Conservation (phyloP, 2,113 vertebrate species). For the Microcebus murinus region DNA sequence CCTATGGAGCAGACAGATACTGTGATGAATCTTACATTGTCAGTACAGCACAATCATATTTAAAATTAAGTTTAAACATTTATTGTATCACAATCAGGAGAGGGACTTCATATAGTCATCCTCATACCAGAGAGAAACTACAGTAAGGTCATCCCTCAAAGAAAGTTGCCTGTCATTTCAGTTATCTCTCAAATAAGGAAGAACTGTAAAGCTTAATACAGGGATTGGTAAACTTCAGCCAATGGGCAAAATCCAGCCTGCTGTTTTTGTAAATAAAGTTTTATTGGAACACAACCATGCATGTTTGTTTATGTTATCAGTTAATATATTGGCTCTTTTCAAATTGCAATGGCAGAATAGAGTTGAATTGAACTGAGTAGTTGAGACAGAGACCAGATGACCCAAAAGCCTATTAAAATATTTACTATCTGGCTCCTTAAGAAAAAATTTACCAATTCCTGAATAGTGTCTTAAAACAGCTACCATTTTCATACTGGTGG, state of each 20-base stretch:
- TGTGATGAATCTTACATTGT: neutral
- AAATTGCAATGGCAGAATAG: neutral
- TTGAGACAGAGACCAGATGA: neutral
- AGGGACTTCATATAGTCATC: neutral
- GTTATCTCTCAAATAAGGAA: neutral
- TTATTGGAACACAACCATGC: neutral
- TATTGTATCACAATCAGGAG: neutral
- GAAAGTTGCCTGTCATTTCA: neutral
- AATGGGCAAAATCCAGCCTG: neutral
- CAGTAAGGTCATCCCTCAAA: neutral
- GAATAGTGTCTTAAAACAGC: conserved; percentile 3
- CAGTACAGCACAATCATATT: neutral
- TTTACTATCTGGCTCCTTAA: neutral
- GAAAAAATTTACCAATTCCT: neutral
- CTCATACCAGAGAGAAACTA: neutral
- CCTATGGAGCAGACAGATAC: neutral
- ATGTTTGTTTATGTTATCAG: neutral
- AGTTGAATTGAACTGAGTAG: neutral
- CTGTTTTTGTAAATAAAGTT: conserved; percentile 21
- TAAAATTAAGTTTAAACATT: conserved; percentile 1
- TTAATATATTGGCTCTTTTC: neutral
- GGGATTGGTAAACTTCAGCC: neutral
- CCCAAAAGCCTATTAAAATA: neutral
- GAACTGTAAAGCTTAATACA: neutral
- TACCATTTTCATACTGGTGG: neutral